Evolutionary conservation across 2,797 vertebrate genomes (phyloP), one percentile per base, ranked within the genome.

Genomic region (Hippopotamyrus pictus): DNA sequence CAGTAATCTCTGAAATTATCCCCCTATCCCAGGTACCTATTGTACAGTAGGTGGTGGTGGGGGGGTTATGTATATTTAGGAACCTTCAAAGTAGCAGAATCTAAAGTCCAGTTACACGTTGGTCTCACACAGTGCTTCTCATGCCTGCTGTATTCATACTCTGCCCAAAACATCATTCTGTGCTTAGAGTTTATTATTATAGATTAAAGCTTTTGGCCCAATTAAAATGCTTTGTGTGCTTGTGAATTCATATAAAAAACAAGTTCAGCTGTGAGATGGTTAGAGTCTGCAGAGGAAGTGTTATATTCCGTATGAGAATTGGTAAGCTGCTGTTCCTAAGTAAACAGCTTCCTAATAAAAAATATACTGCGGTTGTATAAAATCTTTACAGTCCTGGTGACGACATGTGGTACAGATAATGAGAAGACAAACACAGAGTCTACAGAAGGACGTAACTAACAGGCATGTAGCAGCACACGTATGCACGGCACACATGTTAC

Each of bases 1-100:
- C 48, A 89, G 90, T 93, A 89, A 84, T 91, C 91, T 92, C 90
- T 89, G 90, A 93, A 95, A 95, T 94, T 91, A 95, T 94, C 94
- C 95, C 90, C 89, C 89, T 59, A 91, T 88, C 91, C 12, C 85
- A 57, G 54, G 92, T 93, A 94, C 94, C 92, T 88, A 92, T 95
- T 93, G 14, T n/a, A n/a, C n/a, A n/a, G n/a, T n/a, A 65, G 3
- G 6, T 46, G 8, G 37, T 25, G n/a, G 57, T n/a, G 44, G 46
- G 46, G 48, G 8, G 48, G 0, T 1, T 29, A 29, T 1, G n/a
- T 46, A 25, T 19, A n/a, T 44, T 9, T 9, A 46, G 53, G 12
- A 85, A 76, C 5, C 33, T 84, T 84, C 22, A 9, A 44, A 19
- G 17, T 84, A 73, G 69, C 14, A 37, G 5, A 19, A 76, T 41